These are phyloP conservation scores for Rhinoderma darwinii DNA, from an alignment of 2,113 vertebrate genomes.

Conservation along the genomic window DNA sequence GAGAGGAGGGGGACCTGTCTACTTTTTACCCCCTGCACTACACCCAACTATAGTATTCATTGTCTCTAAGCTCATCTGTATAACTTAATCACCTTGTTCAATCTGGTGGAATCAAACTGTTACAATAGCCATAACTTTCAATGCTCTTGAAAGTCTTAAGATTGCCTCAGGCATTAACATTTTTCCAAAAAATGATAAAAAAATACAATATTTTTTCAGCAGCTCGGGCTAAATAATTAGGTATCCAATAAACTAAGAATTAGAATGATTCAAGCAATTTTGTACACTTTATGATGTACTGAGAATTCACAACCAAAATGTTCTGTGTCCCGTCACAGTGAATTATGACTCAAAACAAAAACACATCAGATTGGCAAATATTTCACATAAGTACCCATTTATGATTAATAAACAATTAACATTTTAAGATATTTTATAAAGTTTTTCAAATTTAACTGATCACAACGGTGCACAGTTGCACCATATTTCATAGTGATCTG, in stretches of 20 bases:
- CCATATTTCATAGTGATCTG: background rate
- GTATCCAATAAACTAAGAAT: too few relatives aligned
- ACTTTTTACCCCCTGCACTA: background rate
- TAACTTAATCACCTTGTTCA: slow-evolving; percentile 21
- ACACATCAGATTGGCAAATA: background rate
- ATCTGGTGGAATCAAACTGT: slow-evolving; percentile 5
- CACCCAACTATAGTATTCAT: background rate
- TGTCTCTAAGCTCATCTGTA: slow-evolving; percentile 29
- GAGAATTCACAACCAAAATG: background rate
- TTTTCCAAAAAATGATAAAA: background rate
- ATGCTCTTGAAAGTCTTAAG: background rate
- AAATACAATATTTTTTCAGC: background rate
- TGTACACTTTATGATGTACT: background rate
- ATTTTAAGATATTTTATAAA: too few relatives aligned
- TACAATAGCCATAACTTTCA: background rate
- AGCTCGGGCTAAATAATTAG: background rate
- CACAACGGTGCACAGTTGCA: too few relatives aligned
- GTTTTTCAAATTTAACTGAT: too few relatives aligned
- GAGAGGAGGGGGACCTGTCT: slow-evolving; percentile 17
- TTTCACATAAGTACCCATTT: too few relatives aligned
- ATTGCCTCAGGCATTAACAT: background rate
- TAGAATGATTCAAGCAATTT: too few relatives aligned
- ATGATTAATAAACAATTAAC: too few relatives aligned
- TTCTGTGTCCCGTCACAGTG: background rate
- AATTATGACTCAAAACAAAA: background rate